phyloP scores from a whole-genome alignment of 1,140 invertebrate species.

The Papilio dardanus region DNA sequence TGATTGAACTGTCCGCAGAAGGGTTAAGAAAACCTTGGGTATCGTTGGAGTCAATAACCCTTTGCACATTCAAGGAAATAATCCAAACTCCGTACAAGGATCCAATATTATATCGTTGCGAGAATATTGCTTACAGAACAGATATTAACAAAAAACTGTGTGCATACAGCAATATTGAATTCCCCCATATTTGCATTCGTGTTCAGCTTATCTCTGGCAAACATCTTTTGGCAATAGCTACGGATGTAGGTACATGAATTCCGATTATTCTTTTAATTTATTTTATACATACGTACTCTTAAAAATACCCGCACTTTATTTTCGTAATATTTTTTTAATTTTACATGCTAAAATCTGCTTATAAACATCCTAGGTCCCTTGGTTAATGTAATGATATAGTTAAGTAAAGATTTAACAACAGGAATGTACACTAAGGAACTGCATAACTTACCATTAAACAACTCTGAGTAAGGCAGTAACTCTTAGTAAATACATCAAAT shows the following conservation, averaged over 20 bases:
- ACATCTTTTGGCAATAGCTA: slow-evolving; percentile 43
- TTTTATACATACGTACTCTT: not conserved
- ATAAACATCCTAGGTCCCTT: too few relatives aligned
- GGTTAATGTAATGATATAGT: too few relatives aligned
- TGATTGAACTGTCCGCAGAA: too few relatives aligned
- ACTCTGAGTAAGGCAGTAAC: not conserved
- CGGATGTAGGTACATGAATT: slow-evolving; percentile 5
- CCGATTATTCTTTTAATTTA: not conserved
- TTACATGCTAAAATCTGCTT: too few relatives aligned
- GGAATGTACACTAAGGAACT: too few relatives aligned
- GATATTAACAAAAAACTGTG: slow-evolving; percentile 9
- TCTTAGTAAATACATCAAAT: not conserved
- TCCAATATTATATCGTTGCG: not conserved
- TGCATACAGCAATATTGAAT: slow-evolving; percentile 9
- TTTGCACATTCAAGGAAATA: not conserved
- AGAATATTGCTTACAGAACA: not conserved
- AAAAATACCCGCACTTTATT: not conserved
- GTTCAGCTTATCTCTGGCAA: slow-evolving; percentile 46
- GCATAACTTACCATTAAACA: too few relatives aligned
- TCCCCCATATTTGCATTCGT: slow-evolving; percentile 30
- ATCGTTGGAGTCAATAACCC: not conserved
- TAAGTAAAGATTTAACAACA: too few relatives aligned
- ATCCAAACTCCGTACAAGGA: not conserved
- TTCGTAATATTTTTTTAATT: not conserved
- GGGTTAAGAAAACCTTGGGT: not conserved